phyloP scores from a whole-genome alignment of 2,113 vertebrate genomes.

The Paracanthobrama guichenoti region DNA sequence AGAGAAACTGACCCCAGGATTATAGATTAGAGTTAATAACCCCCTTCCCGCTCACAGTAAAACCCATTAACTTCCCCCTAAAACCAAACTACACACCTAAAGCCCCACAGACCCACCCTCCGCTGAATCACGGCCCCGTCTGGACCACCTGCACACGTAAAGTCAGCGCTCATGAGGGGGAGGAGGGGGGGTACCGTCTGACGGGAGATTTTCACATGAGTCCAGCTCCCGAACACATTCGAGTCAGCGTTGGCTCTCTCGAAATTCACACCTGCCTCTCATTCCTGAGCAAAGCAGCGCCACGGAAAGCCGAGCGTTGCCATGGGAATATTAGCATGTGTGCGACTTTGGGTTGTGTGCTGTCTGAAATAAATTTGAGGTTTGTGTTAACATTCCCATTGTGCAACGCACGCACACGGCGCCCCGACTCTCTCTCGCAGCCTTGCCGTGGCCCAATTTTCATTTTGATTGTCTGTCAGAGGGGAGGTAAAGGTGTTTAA shows the following conservation, averaged over 20 bases:
- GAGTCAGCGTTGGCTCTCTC: background rate
- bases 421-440: conserved; percentile 45
- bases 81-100: conserved; percentile 11
- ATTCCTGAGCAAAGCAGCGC: conserved; percentile 50
- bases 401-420: conserved; percentile 58
- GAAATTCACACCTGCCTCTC: conserved; percentile 62
- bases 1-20: conserved; percentile 48
- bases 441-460: conserved; percentile 68
- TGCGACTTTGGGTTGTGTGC: conserved; percentile 63
- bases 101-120: conserved; percentile 32
- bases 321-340: conserved; percentile 72
- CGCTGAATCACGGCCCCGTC: conserved; percentile 14
- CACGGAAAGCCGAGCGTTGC: conserved; percentile 65
- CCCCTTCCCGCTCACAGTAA: conserved; percentile 23
- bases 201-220: conserved; percentile 59
- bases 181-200: conserved; percentile 41
- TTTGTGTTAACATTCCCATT: conserved; percentile 70
- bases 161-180: conserved; percentile 43
- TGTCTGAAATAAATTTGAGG: conserved; percentile 70
- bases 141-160: conserved; percentile 43
- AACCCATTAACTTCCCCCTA: conserved; percentile 36
- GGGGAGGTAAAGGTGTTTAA: conserved; percentile 75
- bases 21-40: conserved; percentile 42
- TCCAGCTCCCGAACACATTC: background rate
- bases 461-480: conserved; percentile 74